Evolutionary conservation across 1,140 invertebrate species (phyloP).

Genomic region (Pinna nobilis): DNA sequence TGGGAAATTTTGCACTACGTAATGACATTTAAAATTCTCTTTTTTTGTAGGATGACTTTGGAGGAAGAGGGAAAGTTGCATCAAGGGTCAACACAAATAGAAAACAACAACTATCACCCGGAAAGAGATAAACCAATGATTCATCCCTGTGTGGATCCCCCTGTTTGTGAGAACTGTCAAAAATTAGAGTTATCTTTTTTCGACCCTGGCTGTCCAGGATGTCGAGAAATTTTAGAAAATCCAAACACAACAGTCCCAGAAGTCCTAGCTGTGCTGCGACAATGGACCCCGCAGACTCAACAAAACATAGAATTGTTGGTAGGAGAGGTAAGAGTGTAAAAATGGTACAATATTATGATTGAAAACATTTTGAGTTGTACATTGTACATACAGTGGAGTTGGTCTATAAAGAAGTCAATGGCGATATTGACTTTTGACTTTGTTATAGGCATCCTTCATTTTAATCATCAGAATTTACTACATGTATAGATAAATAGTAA

Average conservation of each 20-base stretch:
- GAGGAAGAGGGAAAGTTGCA: constrained; percentile 42
- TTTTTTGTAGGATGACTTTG: constrained; percentile 49
- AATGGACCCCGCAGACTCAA: constrained; percentile 79
- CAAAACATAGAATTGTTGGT: constrained; percentile 75
- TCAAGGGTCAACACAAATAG: constrained; percentile 21
- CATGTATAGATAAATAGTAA: too few relatives aligned
- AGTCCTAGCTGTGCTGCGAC: constrained; percentile 77
- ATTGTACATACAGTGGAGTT: too few relatives aligned
- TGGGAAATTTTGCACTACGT: too few relatives aligned
- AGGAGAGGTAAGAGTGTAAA: constrained; percentile 70
- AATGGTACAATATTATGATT: neutral
- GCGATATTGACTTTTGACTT: too few relatives aligned
- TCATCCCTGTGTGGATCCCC: constrained; percentile 76
- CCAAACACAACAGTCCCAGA: constrained; percentile 74
- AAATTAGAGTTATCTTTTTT: constrained; percentile 76
- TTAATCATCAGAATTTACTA: too few relatives aligned
- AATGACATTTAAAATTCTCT: too few relatives aligned
- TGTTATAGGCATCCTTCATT: too few relatives aligned
- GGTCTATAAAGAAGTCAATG: too few relatives aligned
- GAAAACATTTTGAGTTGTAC: neutral
- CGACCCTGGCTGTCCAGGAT: constrained; percentile 76
- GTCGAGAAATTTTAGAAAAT: constrained; percentile 72
- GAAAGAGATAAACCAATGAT: constrained; percentile 68
- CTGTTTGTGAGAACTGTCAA: constrained; percentile 75
- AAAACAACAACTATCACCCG: constrained; percentile 35